Conservation (phyloP, 2,888 invertebrate species). For the Drosophila mimica region DNA sequence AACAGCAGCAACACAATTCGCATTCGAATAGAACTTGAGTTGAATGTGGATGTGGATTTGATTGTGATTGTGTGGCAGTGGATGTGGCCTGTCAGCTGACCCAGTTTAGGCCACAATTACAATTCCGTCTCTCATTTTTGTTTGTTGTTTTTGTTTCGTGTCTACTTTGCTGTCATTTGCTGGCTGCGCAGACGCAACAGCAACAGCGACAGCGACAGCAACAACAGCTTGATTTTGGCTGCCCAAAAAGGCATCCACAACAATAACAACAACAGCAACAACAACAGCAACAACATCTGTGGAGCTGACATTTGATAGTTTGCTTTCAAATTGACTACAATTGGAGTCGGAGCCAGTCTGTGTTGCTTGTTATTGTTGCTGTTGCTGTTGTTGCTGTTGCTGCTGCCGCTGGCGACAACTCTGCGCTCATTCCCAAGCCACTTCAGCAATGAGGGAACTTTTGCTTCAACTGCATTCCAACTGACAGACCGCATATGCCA, state of each 20-base stretch:
- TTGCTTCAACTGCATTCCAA: constrained; percentile 72
- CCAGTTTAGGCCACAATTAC: constrained; percentile 81
- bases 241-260: constrained; percentile 62
- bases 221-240: constrained; percentile 59
- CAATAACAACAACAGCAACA: constrained; percentile 23
- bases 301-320: constrained; percentile 79
- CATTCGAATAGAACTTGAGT: constrained; percentile 58
- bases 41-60: constrained; percentile 37
- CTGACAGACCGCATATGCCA: constrained; percentile 45
- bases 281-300: constrained; percentile 29
- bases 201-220: constrained; percentile 37
- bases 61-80: constrained; percentile 43
- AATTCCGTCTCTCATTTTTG: constrained; percentile 63
- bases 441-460: constrained; percentile 53
- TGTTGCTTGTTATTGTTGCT: constrained; percentile 53
- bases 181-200: constrained; percentile 69
- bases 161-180: constrained; percentile 40
- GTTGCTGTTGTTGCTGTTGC: constrained; percentile 16
- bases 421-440: constrained; percentile 74
- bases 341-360: constrained; percentile 57
- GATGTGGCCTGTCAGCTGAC: constrained; percentile 62
- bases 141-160: constrained; percentile 39
- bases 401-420: constrained; percentile 55
- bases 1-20: constrained; percentile 52
- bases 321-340: constrained; percentile 80